A percentile compares a stretch with the other conserved stretches of the same genome.
Conservation (phyloP, 2,888 invertebrate species). For the Rhingia campestris region DNA sequence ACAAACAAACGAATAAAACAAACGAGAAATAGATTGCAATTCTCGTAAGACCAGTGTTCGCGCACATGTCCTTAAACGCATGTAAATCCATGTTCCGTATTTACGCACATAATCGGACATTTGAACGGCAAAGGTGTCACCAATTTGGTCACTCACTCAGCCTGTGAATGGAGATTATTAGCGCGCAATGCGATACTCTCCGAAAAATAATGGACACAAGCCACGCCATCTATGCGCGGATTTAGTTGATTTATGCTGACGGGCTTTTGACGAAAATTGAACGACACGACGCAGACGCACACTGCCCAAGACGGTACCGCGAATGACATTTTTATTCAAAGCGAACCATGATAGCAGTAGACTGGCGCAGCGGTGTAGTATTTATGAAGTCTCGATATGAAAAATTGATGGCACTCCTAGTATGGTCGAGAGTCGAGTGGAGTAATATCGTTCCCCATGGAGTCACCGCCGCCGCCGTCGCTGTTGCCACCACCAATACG, state of each 20-base stretch:
- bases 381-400: constrained; percentile 71
- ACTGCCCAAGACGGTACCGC: constrained; percentile 2
- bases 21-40: constrained; percentile 14
- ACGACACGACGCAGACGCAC: neutral
- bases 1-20: neutral
- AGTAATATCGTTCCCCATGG: constrained; percentile 63
- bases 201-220: constrained; percentile 36
- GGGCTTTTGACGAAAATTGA: constrained; percentile 9
- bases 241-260: constrained; percentile 37
- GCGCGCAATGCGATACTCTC: constrained; percentile 69
- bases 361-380: constrained; percentile 7
- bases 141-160: constrained; percentile 72
- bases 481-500: constrained; percentile 17
- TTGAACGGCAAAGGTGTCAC: constrained; percentile 67
- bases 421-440: constrained; percentile 37
- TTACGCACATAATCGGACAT: constrained; percentile 53
- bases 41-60: constrained; percentile 36
- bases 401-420: constrained; percentile 66
- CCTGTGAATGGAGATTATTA: constrained; percentile 73
- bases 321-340: constrained; percentile 59
- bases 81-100: constrained; percentile 69
- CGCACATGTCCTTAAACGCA: constrained; percentile 65
- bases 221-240: constrained; percentile 42
- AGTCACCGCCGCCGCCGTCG: constrained; percentile 8
- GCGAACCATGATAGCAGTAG: constrained; percentile 2